Conservation (phyloP, 2,797 vertebrate species). For the Euthynnus affinis region DNA sequence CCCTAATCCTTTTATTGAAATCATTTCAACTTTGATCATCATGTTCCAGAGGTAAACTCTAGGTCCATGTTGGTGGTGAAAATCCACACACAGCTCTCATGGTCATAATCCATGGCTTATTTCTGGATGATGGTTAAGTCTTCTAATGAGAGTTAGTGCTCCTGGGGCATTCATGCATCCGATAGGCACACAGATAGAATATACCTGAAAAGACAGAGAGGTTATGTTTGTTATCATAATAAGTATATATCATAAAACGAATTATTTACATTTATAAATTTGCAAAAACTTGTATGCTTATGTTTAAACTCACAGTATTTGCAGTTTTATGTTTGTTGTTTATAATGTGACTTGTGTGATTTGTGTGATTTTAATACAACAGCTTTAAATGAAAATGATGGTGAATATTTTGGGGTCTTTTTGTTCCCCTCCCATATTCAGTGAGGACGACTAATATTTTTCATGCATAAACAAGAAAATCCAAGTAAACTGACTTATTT, state of each 20-base stretch:
- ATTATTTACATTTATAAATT: neutral
- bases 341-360: neutral
- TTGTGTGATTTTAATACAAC: neutral
- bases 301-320: neutral
- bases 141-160: conserved; percentile 75
- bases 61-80: conserved; percentile 8
- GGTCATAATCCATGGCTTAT: conserved; percentile 27
- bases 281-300: neutral
- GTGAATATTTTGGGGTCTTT: neutral
- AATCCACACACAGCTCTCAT: conserved; percentile 17
- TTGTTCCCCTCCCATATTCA: too few relatives aligned
- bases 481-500: neutral
- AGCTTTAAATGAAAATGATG: neutral
- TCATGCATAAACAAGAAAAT: neutral
- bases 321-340: neutral
- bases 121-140: conserved; percentile 42
- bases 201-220: conserved; percentile 69
- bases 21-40: conserved; percentile 40
- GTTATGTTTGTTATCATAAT: neutral
- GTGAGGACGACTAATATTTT: neutral
- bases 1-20: conserved; percentile 62
- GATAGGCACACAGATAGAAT: conserved; percentile 86
- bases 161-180: conserved; percentile 85
- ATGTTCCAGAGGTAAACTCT: conserved; percentile 31
- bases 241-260: neutral